Evolutionary conservation across 1,140 invertebrate species (phyloP).

Genomic region (Mamestra configurata): DNA sequence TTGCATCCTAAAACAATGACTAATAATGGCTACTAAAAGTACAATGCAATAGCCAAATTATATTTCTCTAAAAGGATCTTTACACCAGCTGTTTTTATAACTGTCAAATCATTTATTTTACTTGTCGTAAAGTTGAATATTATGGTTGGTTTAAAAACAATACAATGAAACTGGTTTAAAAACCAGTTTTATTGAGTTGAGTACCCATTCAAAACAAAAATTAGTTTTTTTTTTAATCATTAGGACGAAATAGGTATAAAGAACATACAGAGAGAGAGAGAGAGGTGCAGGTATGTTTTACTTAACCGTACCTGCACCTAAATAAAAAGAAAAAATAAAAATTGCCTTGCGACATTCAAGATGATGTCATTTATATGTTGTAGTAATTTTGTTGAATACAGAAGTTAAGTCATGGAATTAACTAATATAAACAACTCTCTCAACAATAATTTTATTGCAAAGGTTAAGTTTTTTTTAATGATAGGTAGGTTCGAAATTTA

Average conservation of each 20-base stretch:
- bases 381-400: constrained; percentile 1
- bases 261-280: too few species aligned
- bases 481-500: not conserved
- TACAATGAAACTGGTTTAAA: not conserved
- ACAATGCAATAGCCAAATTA: not conserved
- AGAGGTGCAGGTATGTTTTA: too few species aligned
- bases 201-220: not conserved
- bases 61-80: not conserved
- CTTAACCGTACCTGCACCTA: too few species aligned
- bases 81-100: not conserved
- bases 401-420: constrained; percentile 2
- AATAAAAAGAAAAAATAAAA: too few species aligned
- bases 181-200: not conserved
- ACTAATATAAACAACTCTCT: not conserved
- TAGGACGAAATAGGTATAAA: constrained; percentile 4
- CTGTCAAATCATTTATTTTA: not conserved
- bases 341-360: too few species aligned
- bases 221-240: not conserved
- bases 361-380: constrained; percentile 18
- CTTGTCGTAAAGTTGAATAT: not conserved
- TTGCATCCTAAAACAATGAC: too few species aligned
- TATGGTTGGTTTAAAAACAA: not conserved
- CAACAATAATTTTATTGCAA: constrained; percentile 5
- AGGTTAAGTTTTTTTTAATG: not conserved
- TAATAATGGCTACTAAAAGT: not conserved